A percentile compares a stretch with the other conserved stretches of the same genome.
Conservation (phyloP, 2,113 vertebrate species). For the Paradisaea rubra region DNA sequence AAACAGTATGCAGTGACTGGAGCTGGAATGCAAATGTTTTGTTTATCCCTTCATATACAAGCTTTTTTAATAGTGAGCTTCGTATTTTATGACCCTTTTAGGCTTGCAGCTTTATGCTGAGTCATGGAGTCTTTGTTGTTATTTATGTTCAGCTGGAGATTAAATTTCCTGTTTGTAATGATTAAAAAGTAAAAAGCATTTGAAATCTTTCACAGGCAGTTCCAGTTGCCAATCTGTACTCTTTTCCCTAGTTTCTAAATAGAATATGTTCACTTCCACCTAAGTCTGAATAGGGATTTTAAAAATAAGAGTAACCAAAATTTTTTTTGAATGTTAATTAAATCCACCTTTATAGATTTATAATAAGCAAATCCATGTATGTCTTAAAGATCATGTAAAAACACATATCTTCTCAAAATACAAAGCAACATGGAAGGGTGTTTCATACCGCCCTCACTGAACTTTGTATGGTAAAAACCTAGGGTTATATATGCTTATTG, state of each 20-base stretch:
- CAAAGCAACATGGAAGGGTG: neutral
- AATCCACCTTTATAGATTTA: neutral
- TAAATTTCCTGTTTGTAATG: neutral
- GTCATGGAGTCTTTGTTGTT: neutral
- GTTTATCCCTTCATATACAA: neutral
- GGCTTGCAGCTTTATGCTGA: neutral
- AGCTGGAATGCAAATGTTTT: neutral
- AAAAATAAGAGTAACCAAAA: neutral
- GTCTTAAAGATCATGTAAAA: neutral
- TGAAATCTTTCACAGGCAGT: neutral
- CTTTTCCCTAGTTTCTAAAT: neutral
- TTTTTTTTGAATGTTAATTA: accelerated
- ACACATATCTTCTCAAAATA: neutral
- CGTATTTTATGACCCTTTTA: neutral
- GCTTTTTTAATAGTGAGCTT: neutral
- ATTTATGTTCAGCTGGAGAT: neutral
- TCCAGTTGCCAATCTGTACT: neutral
- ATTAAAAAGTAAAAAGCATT: neutral
- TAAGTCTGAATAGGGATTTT: neutral
- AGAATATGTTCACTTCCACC: neutral
- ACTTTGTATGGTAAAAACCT: neutral
- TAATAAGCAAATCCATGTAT: neutral
- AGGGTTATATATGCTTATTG: neutral
- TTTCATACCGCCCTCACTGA: neutral
- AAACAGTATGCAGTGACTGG: neutral